Percentiles rank a stretch among this genome's conserved stretches.
Conservation (phyloP, 2,888 invertebrate species). For the Tinea trinotella region DNA sequence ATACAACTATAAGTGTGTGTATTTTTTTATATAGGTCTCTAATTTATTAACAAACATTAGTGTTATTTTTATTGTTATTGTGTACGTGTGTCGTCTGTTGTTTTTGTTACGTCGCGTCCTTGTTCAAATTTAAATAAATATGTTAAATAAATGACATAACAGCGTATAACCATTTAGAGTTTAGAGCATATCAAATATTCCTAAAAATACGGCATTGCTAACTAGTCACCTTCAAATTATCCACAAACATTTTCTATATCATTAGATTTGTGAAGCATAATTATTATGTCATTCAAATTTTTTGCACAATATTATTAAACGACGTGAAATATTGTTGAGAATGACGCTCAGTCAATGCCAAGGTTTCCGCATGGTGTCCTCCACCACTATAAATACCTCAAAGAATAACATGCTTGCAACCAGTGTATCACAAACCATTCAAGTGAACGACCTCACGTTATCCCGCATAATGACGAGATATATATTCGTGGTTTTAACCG, state of each 20-base stretch:
- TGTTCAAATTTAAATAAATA: too few species aligned
- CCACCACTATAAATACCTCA: conserved; percentile 3
- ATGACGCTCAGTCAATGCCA: background rate
- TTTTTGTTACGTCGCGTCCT: too few species aligned
- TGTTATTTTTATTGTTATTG: too few species aligned
- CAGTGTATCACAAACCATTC: background rate
- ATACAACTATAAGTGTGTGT: background rate
- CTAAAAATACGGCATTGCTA: too few species aligned
- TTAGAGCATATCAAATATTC: too few species aligned
- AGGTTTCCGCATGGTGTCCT: background rate
- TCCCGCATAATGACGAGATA: background rate
- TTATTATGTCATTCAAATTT: conserved; percentile 1
- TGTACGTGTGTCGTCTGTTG: too few species aligned
- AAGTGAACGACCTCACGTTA: background rate
- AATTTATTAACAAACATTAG: too few species aligned
- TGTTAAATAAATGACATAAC: too few species aligned
- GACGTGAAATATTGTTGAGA: background rate
- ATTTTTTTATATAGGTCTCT: background rate
- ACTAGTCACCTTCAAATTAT: too few species aligned
- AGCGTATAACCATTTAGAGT: too few species aligned
- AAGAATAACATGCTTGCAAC: background rate
- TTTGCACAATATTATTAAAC: background rate
- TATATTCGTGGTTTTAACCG: background rate
- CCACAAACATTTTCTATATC: too few species aligned
- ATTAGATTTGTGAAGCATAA: background rate